Base-by-base conservation (phyloP, 1,140 invertebrate genomes). In the Temnothorax nylanderi region DNA sequence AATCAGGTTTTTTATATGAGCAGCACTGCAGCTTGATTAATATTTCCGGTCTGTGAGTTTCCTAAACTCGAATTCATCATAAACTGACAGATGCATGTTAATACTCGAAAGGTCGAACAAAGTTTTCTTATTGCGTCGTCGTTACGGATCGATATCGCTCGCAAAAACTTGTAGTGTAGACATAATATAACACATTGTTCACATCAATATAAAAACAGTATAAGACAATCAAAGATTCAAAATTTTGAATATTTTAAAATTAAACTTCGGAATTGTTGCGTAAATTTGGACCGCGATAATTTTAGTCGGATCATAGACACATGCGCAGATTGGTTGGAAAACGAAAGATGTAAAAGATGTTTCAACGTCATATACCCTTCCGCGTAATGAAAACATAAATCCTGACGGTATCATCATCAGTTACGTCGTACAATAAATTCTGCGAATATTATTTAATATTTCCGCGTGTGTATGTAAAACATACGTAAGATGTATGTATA, bases 361-460 rank as follows among this genome's bases (percentile, higher is more conserved):
- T 74, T 8, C 51, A 18, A 34, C 16, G 16, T 51, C 13, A 32
- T 34, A n/a, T 3, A 58, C 26, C 26, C 60, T 44, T 58, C n/a
- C n/a, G 72, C 11, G 56, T 11, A 44, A 76, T 32, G 13, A 21
- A 1, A 44, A 18, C 69, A 44, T 72, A 47, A 32, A 51, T 44
- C 6, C n/a, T 41, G 37, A 60, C 21, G 32, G n/a, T 76, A 60
- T 60, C 4, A 16, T 60, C 32, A 74, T 74, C 54, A 76, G 54
- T 76, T 60, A 76, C 8, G 34, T 11, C 34, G 56, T 16, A 32
- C 41, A 44, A 76, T 44, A 47, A 60, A 76, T 60, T 76, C 56
- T 37, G 16, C n/a, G 37, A 41, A 76, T 76, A 76, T 47, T 21
- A 76, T 60, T 44, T 44, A 41, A 32, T 32, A 16, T 16, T 26